Evolutionary conservation across 1,140 invertebrate genomes (phyloP).

Genomic region (Cyphomyrmex costatus): DNA sequence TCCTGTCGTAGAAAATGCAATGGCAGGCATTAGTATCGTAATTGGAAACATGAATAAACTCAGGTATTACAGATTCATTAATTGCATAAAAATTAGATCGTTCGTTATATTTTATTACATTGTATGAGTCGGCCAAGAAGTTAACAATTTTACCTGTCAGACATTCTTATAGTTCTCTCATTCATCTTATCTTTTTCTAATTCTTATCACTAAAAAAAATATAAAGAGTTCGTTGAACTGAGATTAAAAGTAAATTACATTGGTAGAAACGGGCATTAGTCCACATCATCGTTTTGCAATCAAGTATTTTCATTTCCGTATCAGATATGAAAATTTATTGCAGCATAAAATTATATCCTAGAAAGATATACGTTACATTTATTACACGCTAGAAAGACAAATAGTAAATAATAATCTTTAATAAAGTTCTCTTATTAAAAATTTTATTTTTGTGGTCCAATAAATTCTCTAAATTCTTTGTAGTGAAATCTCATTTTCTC

Average conservation of each 20-base stretch:
- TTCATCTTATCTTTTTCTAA: no score
- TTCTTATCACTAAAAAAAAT: no score
- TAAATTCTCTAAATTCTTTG: no score
- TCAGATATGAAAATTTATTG: not conserved
- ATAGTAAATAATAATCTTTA: no score
- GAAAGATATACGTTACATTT: not conserved
- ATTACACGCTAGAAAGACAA: no score
- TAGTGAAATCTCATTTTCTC: no score
- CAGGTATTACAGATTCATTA: not conserved
- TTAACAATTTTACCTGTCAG: not conserved
- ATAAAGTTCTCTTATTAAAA: no score
- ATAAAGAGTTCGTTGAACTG: no score
- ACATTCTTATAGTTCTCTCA: not conserved
- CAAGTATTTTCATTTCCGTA: not conserved
- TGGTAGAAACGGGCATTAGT: no score
- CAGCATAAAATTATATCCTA: not conserved
- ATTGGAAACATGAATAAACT: slow-evolving; percentile 25
- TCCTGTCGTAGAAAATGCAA: slow-evolving; percentile 33
- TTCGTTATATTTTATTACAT: slow-evolving; percentile 5
- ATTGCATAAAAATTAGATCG: not conserved
- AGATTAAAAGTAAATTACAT: no score
- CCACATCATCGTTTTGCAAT: not conserved
- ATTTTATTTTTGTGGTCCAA: no score
- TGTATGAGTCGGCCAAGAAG: not conserved
- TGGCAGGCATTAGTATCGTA: slow-evolving; percentile 1